Conservation (phyloP, 64 coral and sea anemone genomes). For the Actinia tenebrosa region DNA sequence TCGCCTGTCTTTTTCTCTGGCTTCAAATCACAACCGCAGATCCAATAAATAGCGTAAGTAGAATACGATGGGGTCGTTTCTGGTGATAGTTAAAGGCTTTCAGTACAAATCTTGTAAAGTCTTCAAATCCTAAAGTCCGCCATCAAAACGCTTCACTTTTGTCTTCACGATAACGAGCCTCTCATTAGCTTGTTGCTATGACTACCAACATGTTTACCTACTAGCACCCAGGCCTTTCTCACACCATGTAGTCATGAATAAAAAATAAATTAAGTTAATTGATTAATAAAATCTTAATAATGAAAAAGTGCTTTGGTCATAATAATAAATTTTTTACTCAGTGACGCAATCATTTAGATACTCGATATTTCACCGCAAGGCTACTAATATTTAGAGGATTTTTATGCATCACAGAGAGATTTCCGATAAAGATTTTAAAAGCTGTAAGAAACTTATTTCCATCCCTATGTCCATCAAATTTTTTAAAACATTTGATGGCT, state of each 20-base stretch:
- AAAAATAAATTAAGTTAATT: background rate
- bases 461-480: too few relatives aligned
- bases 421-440: too few relatives aligned
- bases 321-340: background rate
- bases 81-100: background rate
- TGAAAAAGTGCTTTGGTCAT: background rate
- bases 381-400: too few relatives aligned
- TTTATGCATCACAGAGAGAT: too few relatives aligned
- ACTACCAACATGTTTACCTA: constrained; percentile 3
- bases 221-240: constrained; percentile 7
- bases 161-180: constrained; percentile 27
- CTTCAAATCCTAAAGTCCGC: constrained; percentile 14
- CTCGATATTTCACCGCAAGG: background rate
- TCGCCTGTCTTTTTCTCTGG: background rate
- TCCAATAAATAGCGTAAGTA: background rate
- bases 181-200: constrained; percentile 25
- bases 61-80: background rate
- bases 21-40: background rate
- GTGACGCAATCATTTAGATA: background rate
- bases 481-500: too few relatives aligned
- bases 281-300: background rate
- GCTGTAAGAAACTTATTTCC: too few relatives aligned
- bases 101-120: background rate
- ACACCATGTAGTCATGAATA: background rate
- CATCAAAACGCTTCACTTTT: constrained; percentile 25